phyloP scores from a whole-genome alignment of 2,888 invertebrate genomes.

The Cheilosia variabilis region DNA sequence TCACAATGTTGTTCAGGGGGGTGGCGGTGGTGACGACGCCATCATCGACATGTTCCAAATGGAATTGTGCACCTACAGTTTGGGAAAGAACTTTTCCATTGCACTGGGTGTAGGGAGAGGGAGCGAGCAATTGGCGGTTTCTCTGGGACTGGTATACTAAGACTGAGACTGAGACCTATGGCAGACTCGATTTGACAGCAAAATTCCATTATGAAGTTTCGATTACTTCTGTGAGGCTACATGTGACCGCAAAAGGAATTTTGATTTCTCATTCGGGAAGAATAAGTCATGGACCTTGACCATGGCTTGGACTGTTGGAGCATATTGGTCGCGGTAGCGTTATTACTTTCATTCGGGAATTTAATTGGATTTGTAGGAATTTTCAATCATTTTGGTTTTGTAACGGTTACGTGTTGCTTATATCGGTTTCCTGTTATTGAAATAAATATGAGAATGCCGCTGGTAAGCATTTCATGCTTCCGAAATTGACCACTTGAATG shows the following conservation, averaged over 20 bases:
- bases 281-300: slow-evolving; percentile 68
- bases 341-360: slow-evolving; percentile 59
- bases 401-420: slow-evolving; percentile 31
- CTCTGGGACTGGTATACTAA: background rate
- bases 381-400: slow-evolving; percentile 39
- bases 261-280: slow-evolving; percentile 50
- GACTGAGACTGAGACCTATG: slow-evolving; percentile 1
- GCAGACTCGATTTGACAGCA: slow-evolving; percentile 58
- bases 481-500: background rate
- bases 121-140: slow-evolving; percentile 61
- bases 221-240: slow-evolving; percentile 66
- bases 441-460: background rate
- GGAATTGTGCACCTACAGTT: slow-evolving; percentile 35
- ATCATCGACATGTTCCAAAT: slow-evolving; percentile 53
- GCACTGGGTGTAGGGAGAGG: background rate
- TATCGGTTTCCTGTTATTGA: background rate
- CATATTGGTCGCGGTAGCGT: background rate
- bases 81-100: background rate
- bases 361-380: slow-evolving; percentile 53
- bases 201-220: slow-evolving; percentile 73
- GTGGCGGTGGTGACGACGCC: slow-evolving; percentile 38
- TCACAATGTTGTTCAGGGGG: slow-evolving; percentile 52
- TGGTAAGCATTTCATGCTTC: background rate
- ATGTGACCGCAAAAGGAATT: slow-evolving; percentile 69
- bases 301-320: slow-evolving; percentile 21